Base-by-base conservation (phyloP, 2,888 invertebrate genomes). In the Ligdia adustata region DNA sequence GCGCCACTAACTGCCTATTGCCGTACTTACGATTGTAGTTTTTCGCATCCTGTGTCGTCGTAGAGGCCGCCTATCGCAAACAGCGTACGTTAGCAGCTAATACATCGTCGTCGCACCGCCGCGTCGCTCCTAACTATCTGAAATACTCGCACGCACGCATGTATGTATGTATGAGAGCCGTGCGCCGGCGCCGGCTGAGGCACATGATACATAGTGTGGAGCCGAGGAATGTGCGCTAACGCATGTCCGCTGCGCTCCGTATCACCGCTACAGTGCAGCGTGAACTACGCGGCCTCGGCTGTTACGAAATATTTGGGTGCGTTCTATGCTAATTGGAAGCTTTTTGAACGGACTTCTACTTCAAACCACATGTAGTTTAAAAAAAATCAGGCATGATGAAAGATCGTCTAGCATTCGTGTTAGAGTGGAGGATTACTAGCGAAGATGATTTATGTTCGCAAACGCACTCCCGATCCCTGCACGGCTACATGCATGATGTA, bases 101-200 rank as follows among this genome's bases (percentile, higher is more conserved):
- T 73, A 78, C 69, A 74, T 72, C 78, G 75, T 72, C 72, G 82
- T 69, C 57, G 64, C 63, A 51, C 61, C 58, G 69, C 69, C 67
- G 67, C 64, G 75, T 68, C 81, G 84, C 80, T 72, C 72, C 69
- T 78, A 78, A 80, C 81, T 80, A 75, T 77, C 83, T 82, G 85
- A 82, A 82, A 82, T 72, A 80, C 84, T 83, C 77, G 80, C 79
- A 79, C 84, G 85, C 76, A 76, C 81, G 77, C 70, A 71, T n/a
- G n/a, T n/a, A n/a, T n/a, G n/a, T n/a, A n/a, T 66, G 57, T 57
- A 65, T 62, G 68, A 72, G 64, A 65, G 72, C 67, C 67, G 70
- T 71, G 75, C 78, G 3, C 67, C 70, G 69, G 75, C 64, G 70
- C 66, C 72, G 72, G 64, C 59, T 64, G 55, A 48, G 12, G 24